A percentile compares a stretch with the other conserved stretches of the same genome.
phyloP scores from a whole-genome alignment of 2,113 vertebrate genomes.

The Riparia riparia region DNA sequence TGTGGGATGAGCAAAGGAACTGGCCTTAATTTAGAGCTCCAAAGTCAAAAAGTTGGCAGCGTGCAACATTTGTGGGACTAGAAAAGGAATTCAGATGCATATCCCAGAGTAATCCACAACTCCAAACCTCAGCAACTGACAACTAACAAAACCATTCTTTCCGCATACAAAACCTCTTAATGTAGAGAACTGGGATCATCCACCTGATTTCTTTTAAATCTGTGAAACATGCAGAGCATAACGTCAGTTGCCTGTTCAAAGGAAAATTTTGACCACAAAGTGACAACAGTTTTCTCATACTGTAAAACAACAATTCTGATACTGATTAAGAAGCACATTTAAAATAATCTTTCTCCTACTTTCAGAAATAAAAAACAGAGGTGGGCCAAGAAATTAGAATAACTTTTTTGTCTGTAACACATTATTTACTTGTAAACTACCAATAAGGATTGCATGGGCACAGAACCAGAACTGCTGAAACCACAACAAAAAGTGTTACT shows the following conservation, averaged over 20 bases:
- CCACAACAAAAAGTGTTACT: background rate
- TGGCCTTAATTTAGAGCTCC: conserved; percentile 96
- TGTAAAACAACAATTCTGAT: conserved; percentile 66
- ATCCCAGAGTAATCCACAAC: conserved; percentile 88
- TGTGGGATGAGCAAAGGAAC: conserved; percentile 96
- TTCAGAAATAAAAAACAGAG: conserved; percentile 32
- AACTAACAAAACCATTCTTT: conserved; percentile 85
- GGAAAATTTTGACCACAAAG: conserved; percentile 60
- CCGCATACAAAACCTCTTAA: conserved; percentile 73
- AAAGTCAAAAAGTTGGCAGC: conserved; percentile 90
- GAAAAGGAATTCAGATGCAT: conserved; percentile 92
- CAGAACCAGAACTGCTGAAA: conserved; percentile 7
- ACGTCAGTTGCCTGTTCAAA: conserved; percentile 61
- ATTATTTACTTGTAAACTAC: conserved; percentile 19
- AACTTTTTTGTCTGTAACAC: conserved; percentile 39
- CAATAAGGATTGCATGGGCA: background rate
- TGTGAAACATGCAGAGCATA: conserved; percentile 28
- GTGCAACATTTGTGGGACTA: conserved; percentile 86
- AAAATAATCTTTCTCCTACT: conserved; percentile 76
- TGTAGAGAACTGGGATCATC: conserved; percentile 27
- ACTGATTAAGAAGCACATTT: conserved; percentile 74
- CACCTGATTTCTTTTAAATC: conserved; percentile 68
- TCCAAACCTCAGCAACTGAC: conserved; percentile 89
- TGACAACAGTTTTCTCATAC: conserved; percentile 58
- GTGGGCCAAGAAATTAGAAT: background rate